Evolutionary conservation across 1,140 invertebrate genomes (phyloP).

Genomic region (Procambarus virginalis): DNA sequence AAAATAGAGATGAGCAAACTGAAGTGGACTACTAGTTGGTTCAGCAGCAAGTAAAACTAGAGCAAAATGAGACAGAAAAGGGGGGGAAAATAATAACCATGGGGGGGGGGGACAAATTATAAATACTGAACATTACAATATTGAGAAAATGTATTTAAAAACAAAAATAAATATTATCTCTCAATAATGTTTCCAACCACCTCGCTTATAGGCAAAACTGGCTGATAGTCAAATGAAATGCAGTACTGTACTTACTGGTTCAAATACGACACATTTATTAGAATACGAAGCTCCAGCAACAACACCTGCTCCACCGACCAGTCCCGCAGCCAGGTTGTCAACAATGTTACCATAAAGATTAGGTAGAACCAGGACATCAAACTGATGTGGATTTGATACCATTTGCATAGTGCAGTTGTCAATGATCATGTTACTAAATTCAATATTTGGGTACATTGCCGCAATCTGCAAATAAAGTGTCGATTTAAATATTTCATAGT

Average conservation of each 20-base stretch:
- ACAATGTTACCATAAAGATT: slow-evolving; percentile 99
- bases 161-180: too few species aligned
- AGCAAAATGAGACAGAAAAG: too few species aligned
- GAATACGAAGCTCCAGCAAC: slow-evolving; percentile 78
- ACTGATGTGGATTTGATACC: slow-evolving; percentile 91
- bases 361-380: slow-evolving; percentile 97
- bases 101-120: too few species aligned
- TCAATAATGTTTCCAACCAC: too few species aligned
- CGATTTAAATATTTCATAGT: not conserved
- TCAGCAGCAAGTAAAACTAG: too few species aligned
- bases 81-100: too few species aligned
- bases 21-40: too few species aligned
- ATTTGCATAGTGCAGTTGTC: slow-evolving; percentile 99
- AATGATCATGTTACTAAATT: slow-evolving; percentile 98
- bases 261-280: slow-evolving; percentile 94
- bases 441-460: slow-evolving; percentile 88
- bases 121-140: too few species aligned
- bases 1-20: too few species aligned
- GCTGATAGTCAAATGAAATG: too few species aligned
- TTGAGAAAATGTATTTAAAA: too few species aligned
- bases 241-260: slow-evolving; percentile 86
- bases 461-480: slow-evolving; percentile 54
- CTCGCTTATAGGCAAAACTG: too few species aligned
- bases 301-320: slow-evolving; percentile 98
- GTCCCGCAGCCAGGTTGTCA: slow-evolving; percentile 94